Percentiles rank a stretch among this genome's conserved stretches.
These are phyloP conservation scores for Steinernema feltiae DNA, from an alignment of 1,140 invertebrate genomes.

Conservation along the genomic window DNA sequence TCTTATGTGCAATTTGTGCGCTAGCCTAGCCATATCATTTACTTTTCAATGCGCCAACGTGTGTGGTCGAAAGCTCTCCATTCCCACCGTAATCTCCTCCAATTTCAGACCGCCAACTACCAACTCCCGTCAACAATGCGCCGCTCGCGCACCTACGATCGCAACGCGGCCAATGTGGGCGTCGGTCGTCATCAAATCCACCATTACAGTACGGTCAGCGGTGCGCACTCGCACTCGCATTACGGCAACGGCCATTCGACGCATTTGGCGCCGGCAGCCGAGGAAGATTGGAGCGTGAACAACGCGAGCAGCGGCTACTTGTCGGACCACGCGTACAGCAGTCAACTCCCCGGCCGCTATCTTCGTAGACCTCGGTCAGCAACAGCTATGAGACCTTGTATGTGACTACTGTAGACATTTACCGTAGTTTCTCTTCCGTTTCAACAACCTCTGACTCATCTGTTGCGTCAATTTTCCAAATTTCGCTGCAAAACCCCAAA, in stretches of 20 bases:
- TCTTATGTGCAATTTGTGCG: too few relatives aligned
- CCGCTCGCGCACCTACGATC: slow-evolving; percentile 26
- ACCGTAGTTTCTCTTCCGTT: neutral
- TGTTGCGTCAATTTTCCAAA: neutral
- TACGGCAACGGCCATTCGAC: slow-evolving; percentile 19
- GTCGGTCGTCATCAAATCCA: slow-evolving; percentile 14
- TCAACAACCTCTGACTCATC: neutral
- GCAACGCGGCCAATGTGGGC: slow-evolving; percentile 6
- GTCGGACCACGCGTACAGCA: slow-evolving; percentile 31
- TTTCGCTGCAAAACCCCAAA: neutral
- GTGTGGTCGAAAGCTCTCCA: neutral
- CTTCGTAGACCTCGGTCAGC: slow-evolving; percentile 34
- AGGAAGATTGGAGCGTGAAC: slow-evolving; percentile 37
- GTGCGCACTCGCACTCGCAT: too few relatives aligned
- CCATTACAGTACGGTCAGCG: slow-evolving; percentile 15
- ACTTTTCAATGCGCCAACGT: too few relatives aligned
- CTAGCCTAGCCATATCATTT: too few relatives aligned
- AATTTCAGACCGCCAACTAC: neutral
- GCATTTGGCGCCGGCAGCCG: slow-evolving; percentile 13
- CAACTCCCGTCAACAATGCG: slow-evolving; percentile 20
- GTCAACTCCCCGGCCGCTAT: slow-evolving; percentile 22
- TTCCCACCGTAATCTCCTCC: neutral
- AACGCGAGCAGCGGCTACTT: slow-evolving; percentile 30
- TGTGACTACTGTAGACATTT: slow-evolving; percentile 11
- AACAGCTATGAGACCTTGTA: slow-evolving; percentile 36